Base-by-base conservation (phyloP, 1,140 invertebrate genomes). In the Cecropterus lyciades region DNA sequence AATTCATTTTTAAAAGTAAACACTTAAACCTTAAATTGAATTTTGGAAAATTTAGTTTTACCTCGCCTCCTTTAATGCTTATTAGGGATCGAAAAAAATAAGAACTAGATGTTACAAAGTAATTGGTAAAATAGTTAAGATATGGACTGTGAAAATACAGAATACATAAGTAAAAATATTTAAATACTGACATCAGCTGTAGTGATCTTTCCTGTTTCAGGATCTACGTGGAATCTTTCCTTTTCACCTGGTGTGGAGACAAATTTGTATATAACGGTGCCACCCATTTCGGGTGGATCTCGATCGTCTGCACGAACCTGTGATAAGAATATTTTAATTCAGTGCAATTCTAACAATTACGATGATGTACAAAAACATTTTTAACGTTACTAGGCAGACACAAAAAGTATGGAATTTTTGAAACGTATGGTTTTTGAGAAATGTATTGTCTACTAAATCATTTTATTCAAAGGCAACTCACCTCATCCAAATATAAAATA, bases 211-310 rank as follows among this genome's bases (percentile, higher is more conserved):
- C 97, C 97, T 11, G 96, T 95, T 4, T 86, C 83, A 33, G 95
- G 93, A 82, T 97, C 94, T 46, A 98, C 97, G 57, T 94, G 93
- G 84, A 98, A 98, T 80, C 96, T 95, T 27, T 95, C 92, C 67
- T 95, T 95, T 80, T 96, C 95, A 52, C 94, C 94, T n/a, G 95
- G 94, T 37, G 95, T 93, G 42, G 95, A 95, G 0, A 97, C 95
- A 75, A 98, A 95, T 65, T 95, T 95, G 86, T 98, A 98, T 5
- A 94, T 95, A 20, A 98, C 95, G 37, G 93, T 96, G 20, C 97
- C 96, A 70, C 96, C 96, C 74, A 95, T 94, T 59, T 96, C 95
- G 0, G 93, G 94, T 46, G 95, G 94, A 85, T 96, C 96, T 20
- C 77, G 73, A 65, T 93, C 92, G 74, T 87, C 88, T 67, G 92